Conservation (phyloP, 2,113 vertebrate genomes). For the Myocastor coypus region DNA sequence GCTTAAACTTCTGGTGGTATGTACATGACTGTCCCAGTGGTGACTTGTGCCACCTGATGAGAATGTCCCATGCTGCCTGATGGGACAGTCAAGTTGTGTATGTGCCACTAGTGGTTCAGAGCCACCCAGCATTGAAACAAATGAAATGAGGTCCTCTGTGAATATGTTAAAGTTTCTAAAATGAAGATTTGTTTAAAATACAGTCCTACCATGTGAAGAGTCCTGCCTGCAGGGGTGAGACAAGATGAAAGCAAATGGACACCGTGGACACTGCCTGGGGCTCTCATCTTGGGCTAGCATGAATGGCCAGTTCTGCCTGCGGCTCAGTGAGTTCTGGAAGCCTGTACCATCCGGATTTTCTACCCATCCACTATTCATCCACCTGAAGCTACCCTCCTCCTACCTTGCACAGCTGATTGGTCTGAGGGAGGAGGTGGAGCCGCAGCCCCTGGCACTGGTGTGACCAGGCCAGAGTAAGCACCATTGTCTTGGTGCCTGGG, state of each 20-base stretch:
- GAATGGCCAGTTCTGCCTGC: background rate
- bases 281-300: background rate
- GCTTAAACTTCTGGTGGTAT: background rate
- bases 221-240: background rate
- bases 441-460: too few species aligned
- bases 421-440: background rate
- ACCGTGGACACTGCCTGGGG: background rate
- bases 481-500: background rate
- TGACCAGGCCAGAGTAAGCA: background rate
- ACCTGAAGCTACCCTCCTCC: background rate
- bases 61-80: background rate
- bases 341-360: background rate
- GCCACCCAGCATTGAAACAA: background rate
- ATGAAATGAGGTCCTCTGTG: background rate
- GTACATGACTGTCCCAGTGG: background rate
- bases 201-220: background rate
- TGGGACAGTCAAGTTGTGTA: background rate
- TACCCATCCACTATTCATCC: background rate
- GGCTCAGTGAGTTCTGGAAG: background rate
- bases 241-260: background rate
- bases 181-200: background rate
- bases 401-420: background rate
- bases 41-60: background rate
- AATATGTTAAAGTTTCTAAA: background rate
- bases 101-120: background rate